A percentile compares a stretch with the other conserved stretches of the same genome.
Evolutionary conservation across 2,888 invertebrate species (phyloP).

Genomic region (Agriotes lineatus): DNA sequence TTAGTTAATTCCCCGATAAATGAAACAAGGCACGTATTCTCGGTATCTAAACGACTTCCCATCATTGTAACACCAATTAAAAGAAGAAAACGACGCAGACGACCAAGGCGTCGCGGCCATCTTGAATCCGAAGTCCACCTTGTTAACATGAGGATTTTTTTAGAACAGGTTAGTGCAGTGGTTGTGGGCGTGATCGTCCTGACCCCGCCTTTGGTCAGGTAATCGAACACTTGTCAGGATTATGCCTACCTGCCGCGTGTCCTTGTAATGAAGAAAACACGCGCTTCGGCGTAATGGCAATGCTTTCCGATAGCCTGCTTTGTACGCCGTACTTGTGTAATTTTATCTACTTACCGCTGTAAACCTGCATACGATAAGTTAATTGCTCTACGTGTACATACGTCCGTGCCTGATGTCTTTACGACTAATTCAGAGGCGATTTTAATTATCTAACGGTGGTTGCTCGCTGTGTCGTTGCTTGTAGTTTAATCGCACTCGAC

Average conservation of each 20-base stretch:
- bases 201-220: constrained; percentile 60
- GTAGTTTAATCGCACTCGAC: not conserved
- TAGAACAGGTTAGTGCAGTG: constrained; percentile 62
- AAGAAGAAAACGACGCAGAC: constrained; percentile 61
- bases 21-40: constrained; percentile 62
- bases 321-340: constrained; percentile 45
- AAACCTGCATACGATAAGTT: constrained; percentile 42
- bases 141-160: constrained; percentile 65
- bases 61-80: constrained; percentile 64
- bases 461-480: too few species aligned
- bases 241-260: constrained; percentile 58
- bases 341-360: constrained; percentile 46
- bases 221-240: constrained; percentile 61
- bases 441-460: constrained; percentile 7
- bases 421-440: constrained; percentile 19
- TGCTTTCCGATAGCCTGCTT: constrained; percentile 45
- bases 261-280: constrained; percentile 53
- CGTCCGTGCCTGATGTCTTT: constrained; percentile 24
- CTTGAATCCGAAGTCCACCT: constrained; percentile 62
- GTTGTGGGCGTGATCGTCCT: constrained; percentile 57
- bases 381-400: constrained; percentile 38
- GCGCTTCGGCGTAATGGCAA: constrained; percentile 50
- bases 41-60: constrained; percentile 63
- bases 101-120: constrained; percentile 64
- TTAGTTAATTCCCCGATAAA: constrained; percentile 61